Evolutionary conservation across 2,797 vertebrate species (phyloP), one percentile per base, ranked within the genome.

Genomic region (Acanthiza pusilla): DNA sequence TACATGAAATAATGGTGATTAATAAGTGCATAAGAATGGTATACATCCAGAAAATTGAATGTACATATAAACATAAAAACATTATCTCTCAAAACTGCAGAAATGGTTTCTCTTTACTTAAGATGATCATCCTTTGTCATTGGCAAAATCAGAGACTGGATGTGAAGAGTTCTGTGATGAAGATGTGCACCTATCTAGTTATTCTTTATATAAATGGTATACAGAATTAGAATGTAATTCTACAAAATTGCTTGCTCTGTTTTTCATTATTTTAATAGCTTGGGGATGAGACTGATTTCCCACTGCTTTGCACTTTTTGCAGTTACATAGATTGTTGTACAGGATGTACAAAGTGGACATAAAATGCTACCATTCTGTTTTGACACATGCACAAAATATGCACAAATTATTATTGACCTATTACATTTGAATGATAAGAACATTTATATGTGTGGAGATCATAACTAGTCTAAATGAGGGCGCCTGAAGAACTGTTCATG

Each of bases 251-350:
- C 60, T 89, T 86, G 53, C 62, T 92, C 48, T 88, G 3, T 55
- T 93, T 96, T 66, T 89, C 48, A 63, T 40, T 20, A 53, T 88
- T 94, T 91, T 88, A 90, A 32, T 76, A 86, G 62, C 66, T 73
- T 81, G 3, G 11, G 13, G 38, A 63, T 73, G 32, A 77, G 25
- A 54, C 45, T 79, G 48, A 47, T 94, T 93, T 93, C 18, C 34
- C 48, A 57, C 34, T 54, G 51, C 45, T 61, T 74, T 76, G 55
- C 36, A 32, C 63, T 58, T 92, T n/a, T 66, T 91, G 72, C 60
- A 72, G 43, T 72, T 57, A 17, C 2, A 17, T 63, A 62, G 42
- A 40, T 80, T 78, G 71, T 63, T 89, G n/a, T 85, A 73, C 30
- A 50, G 62, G 48, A 27, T 63, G 32, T 86, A 55, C 51, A 70